Evolutionary conservation across 1,140 invertebrate genomes (phyloP).

Genomic region (Pachyrhynchus sulphureomaculatus): DNA sequence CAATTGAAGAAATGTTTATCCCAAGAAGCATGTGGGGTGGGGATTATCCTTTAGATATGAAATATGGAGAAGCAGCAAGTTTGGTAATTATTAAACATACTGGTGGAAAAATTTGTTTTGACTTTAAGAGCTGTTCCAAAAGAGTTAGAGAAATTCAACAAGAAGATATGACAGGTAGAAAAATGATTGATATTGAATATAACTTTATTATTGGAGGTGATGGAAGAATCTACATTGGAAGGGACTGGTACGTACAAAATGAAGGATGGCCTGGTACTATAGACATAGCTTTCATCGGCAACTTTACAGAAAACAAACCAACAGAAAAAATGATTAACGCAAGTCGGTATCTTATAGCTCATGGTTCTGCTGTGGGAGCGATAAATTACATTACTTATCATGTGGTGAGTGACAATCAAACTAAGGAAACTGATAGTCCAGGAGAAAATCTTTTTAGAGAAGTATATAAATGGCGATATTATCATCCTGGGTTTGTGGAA

Average conservation of each 20-base stretch:
- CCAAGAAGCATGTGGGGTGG: not conserved
- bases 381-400: too few species aligned
- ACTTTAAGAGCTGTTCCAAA: slow-evolving; percentile 47
- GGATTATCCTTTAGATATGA: not conserved
- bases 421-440: too few species aligned
- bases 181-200: slow-evolving; percentile 56
- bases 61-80: slow-evolving; percentile 39
- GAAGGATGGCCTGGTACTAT: slow-evolving; percentile 55
- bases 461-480: too few species aligned
- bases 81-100: slow-evolving; percentile 55
- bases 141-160: slow-evolving; percentile 51
- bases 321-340: slow-evolving; percentile 6
- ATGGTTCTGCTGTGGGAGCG: slow-evolving; percentile 36
- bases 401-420: too few species aligned
- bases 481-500: too few species aligned
- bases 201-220: slow-evolving; percentile 72
- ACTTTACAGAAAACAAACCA: not conserved
- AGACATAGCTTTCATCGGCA: slow-evolving; percentile 54
- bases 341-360: slow-evolving; percentile 38
- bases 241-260: slow-evolving; percentile 61
- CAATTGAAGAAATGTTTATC: too few species aligned
- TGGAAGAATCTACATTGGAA: slow-evolving; percentile 62
- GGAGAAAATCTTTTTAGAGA: too few species aligned
- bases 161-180: slow-evolving; percentile 48
- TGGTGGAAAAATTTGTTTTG: slow-evolving; percentile 42